Evolutionary conservation across 2,797 vertebrate genomes (phyloP).

Genomic region (Meriones psammophilus): DNA sequence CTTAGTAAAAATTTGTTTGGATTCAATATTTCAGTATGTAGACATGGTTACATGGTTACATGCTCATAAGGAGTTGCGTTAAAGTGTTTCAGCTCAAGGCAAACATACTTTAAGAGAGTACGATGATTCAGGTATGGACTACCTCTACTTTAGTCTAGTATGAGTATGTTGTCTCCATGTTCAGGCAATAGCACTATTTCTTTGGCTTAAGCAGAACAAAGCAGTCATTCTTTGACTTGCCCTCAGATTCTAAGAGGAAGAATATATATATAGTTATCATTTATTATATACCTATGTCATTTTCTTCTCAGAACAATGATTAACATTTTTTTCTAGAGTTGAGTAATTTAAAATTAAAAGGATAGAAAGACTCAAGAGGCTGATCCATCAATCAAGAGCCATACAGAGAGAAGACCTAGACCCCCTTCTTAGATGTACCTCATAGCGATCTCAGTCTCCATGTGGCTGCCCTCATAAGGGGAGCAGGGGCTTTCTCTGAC

Average conservation of each 20-base stretch:
- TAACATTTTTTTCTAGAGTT: background rate
- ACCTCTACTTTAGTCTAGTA: background rate
- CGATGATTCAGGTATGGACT: background rate
- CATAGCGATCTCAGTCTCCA: too few relatives aligned
- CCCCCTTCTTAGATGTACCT: too few relatives aligned
- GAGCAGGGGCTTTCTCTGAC: too few relatives aligned
- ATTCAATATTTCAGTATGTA: background rate
- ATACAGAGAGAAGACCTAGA: too few relatives aligned
- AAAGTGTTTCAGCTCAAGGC: background rate
- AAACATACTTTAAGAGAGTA: background rate
- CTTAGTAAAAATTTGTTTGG: background rate
- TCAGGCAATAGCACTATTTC: background rate
- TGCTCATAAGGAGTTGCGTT: background rate
- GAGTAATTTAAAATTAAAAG: background rate
- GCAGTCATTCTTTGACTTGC: background rate
- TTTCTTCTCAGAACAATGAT: background rate
- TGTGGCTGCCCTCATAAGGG: too few relatives aligned
- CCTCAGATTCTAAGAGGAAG: background rate
- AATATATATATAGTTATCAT: background rate
- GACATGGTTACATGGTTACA: background rate
- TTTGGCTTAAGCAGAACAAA: background rate
- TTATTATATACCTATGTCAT: background rate
- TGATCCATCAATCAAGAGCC: too few relatives aligned
- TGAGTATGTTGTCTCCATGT: background rate
- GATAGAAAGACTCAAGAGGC: too few relatives aligned